Conservation (phyloP, 2,888 invertebrate genomes). For the Amaurobius ferox region DNA sequence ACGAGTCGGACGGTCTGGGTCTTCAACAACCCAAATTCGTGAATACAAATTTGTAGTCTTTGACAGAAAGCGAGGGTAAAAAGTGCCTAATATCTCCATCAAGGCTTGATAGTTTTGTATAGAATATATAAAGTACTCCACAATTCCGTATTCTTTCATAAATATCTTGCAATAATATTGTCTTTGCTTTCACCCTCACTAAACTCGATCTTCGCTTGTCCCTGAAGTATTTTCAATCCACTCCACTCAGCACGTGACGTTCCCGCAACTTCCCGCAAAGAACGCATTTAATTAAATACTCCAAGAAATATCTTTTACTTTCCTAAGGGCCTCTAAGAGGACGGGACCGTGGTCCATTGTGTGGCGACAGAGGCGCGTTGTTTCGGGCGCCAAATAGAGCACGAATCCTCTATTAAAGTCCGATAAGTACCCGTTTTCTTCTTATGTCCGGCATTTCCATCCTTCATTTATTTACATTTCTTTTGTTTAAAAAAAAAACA, state of each 20-base stretch:
- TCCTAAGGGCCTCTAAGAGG: not conserved
- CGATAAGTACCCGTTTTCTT: not conserved
- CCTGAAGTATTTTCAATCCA: constrained; percentile 1
- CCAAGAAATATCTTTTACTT: not conserved
- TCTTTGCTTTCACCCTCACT: too few species aligned
- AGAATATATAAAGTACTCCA: too few species aligned
- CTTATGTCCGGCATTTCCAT: not conserved
- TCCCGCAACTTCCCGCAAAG: not conserved
- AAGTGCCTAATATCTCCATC: too few species aligned
- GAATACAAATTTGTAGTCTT: too few species aligned
- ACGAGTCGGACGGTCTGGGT: too few species aligned
- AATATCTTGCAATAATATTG: too few species aligned
- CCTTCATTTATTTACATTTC: too few species aligned
- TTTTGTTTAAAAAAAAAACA: too few species aligned
- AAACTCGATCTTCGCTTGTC: not conserved
- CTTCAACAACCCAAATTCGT: too few species aligned
- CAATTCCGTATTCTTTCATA: too few species aligned
- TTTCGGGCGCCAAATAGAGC: not conserved
- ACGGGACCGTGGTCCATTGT: not conserved
- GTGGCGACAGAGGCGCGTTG: not conserved
- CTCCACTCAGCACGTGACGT: not conserved
- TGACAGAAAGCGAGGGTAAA: too few species aligned
- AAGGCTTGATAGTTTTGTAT: too few species aligned
- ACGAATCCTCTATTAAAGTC: not conserved
- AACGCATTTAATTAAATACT: not conserved